Percentiles rank a stretch among this genome's conserved stretches.
phyloP scores from a whole-genome alignment of 1,140 invertebrate genomes.

The Rhopalosiphum maidis region DNA sequence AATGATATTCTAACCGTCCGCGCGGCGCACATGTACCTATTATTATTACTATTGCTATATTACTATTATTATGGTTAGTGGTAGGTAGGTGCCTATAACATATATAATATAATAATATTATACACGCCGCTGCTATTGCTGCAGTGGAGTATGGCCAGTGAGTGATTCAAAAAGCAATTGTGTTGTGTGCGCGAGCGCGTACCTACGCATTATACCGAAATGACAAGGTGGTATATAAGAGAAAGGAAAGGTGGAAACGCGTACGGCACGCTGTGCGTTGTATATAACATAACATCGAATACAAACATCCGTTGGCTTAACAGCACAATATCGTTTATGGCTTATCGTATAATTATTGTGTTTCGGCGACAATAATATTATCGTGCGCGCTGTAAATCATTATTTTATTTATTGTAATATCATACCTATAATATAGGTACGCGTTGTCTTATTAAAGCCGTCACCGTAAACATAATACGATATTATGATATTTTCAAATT shows the following conservation, averaged over 20 bases:
- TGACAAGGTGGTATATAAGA: slow-evolving; percentile 19
- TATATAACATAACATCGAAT: not conserved
- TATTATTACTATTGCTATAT: not conserved
- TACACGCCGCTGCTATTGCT: too few species aligned
- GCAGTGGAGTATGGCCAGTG: not conserved
- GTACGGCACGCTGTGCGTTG: not conserved
- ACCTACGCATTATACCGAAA: not conserved
- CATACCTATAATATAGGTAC: too few species aligned
- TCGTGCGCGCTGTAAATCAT: too few species aligned
- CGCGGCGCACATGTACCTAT: not conserved
- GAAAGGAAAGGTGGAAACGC: not conserved
- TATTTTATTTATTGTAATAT: too few species aligned
- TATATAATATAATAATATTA: not conserved
- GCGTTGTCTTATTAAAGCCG: too few species aligned
- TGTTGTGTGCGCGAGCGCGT: not conserved
- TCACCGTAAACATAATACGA: too few species aligned
- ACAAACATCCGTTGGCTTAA: not conserved
- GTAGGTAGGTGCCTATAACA: too few species aligned
- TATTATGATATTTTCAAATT: not conserved
- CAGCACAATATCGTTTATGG: too few species aligned
- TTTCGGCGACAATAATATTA: too few species aligned
- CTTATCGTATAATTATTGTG: too few species aligned
- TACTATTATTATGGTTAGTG: not conserved
- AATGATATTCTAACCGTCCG: slow-evolving; percentile 16
- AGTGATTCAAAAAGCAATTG: slow-evolving; percentile 29